These are phyloP conservation scores for Trachythela sp. DNA, from an alignment of 64 coral and sea anemone species.

Conservation along the genomic window DNA sequence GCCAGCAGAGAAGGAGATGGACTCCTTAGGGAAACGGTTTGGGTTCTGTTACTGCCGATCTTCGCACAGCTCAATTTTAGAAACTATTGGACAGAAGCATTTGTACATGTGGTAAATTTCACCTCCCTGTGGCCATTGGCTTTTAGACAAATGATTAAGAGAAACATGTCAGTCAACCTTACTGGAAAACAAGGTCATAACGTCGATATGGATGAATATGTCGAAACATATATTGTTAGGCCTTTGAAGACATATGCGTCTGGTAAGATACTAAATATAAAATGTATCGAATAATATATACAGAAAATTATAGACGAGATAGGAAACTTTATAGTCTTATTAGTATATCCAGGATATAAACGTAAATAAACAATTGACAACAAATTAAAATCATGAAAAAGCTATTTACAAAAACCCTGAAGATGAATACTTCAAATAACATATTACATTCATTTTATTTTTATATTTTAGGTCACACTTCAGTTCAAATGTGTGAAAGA, in stretches of 20 bases:
- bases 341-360: no score
- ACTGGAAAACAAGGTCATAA: neutral
- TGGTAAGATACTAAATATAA: neutral
- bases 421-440: no score
- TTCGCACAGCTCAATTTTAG: neutral
- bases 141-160: neutral
- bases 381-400: no score
- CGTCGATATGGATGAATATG: neutral
- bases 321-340: no score
- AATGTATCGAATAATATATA: no score
- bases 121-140: neutral
- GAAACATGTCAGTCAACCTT: neutral
- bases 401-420: no score
- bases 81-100: slow-evolving; percentile 10
- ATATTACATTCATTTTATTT: neutral
- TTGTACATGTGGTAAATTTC: neutral
- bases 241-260: neutral
- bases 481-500: neutral
- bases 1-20: neutral
- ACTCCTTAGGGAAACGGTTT: neutral
- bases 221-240: neutral
- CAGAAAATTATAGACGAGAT: no score
- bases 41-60: neutral
- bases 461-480: neutral
- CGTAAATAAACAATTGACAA: no score